Percentiles rank a stretch among this genome's conserved stretches.
phyloP scores from a whole-genome alignment of 2,797 vertebrate genomes.

The Chloroceryle amazona region DNA sequence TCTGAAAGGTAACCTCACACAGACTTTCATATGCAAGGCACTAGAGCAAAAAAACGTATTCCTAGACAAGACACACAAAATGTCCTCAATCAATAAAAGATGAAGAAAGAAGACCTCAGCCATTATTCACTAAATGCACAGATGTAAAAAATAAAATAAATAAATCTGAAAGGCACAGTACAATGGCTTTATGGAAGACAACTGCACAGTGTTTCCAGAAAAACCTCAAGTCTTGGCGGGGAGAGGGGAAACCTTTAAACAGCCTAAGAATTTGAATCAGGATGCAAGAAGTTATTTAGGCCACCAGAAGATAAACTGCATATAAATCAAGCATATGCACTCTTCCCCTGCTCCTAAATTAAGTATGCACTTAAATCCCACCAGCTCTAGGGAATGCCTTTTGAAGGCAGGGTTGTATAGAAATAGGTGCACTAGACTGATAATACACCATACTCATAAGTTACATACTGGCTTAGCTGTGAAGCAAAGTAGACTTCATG shows the following conservation, averaged over 20 bases:
- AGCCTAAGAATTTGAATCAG: conserved; percentile 29
- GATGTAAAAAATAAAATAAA: not conserved
- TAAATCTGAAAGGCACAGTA: not conserved
- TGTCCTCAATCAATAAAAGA: not conserved
- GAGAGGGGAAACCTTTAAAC: not conserved
- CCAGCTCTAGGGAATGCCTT: conserved; percentile 12
- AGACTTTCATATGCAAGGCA: not conserved
- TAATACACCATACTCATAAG: conserved; percentile 48
- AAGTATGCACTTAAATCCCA: conserved; percentile 43
- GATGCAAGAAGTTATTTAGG: conserved; percentile 44
- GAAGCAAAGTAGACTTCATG: conserved; percentile 65
- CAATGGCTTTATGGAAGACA: conserved; percentile 3
- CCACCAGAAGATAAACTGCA: conserved; percentile 46
- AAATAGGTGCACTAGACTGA: conserved; percentile 50
- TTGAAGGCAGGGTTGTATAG: conserved; percentile 12
- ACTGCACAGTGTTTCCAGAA: not conserved
- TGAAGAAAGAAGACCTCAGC: not conserved
- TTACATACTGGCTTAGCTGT: conserved; percentile 58
- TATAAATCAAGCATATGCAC: conserved; percentile 14
- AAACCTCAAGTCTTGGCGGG: not conserved
- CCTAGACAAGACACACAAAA: not conserved
- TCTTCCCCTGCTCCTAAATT: conserved; percentile 22
- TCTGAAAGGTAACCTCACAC: not conserved
- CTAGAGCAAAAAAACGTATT: not conserved
- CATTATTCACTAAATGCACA: not conserved